Conservation (phyloP, 2,113 vertebrate genomes). For the Austrofundulus limnaeus region DNA sequence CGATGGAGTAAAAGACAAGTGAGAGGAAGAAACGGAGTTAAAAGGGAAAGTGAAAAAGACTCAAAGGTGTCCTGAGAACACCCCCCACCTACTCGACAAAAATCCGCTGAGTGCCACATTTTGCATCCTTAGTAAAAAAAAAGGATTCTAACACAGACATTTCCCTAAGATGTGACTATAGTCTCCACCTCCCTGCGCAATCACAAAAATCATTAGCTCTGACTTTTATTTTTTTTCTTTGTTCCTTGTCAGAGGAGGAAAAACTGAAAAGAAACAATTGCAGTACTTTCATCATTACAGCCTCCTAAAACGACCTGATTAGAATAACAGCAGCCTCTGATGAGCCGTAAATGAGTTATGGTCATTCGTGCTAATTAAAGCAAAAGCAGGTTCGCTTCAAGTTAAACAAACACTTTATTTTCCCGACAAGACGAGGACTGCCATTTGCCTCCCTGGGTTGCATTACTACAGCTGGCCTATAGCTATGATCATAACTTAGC, state of each 20-base stretch:
- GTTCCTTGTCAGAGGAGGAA: not conserved
- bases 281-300: slow-evolving; percentile 34
- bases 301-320: slow-evolving; percentile 40
- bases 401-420: slow-evolving; percentile 70
- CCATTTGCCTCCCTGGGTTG: slow-evolving; percentile 58
- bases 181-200: slow-evolving; percentile 13
- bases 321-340: slow-evolving; percentile 51
- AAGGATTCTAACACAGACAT: slow-evolving; percentile 31
- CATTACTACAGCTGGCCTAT: slow-evolving; percentile 66
- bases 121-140: slow-evolving; percentile 59
- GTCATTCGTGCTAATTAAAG: slow-evolving; percentile 61
- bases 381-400: slow-evolving; percentile 31
- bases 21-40: slow-evolving; percentile 52
- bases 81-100: slow-evolving; percentile 11
- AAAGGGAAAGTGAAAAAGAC: slow-evolving; percentile 59
- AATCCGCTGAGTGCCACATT: slow-evolving; percentile 66
- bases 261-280: slow-evolving; percentile 18
- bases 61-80: slow-evolving; percentile 66
- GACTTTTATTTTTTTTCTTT: too few species aligned
- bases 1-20: slow-evolving; percentile 54
- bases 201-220: slow-evolving; percentile 42
- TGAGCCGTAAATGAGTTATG: slow-evolving; percentile 62
- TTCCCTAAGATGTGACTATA: slow-evolving; percentile 25
- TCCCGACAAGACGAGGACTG: slow-evolving; percentile 47
- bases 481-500: slow-evolving; percentile 75